phyloP scores from a whole-genome alignment of 2,888 invertebrate genomes.

The Entomobrya multifasciata region DNA sequence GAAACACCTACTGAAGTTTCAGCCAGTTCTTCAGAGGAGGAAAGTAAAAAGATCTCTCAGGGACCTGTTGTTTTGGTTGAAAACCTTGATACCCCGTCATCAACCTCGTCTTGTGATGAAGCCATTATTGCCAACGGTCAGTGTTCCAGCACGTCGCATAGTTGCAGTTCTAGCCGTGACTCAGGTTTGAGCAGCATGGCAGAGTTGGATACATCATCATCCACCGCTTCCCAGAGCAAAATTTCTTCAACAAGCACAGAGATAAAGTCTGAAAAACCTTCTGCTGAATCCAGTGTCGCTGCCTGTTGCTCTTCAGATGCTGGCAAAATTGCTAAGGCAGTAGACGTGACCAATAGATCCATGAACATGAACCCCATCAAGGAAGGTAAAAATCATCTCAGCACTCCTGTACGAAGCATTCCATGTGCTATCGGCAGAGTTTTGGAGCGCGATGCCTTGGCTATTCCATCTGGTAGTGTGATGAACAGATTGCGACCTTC shows the following conservation, averaged over 20 bases:
- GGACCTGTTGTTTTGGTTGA: conserved; percentile 69
- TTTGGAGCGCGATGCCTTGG: conserved; percentile 43
- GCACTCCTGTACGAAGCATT: conserved; percentile 43
- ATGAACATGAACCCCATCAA: neutral
- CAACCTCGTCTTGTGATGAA: conserved; percentile 72
- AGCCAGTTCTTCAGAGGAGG: neutral
- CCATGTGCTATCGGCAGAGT: conserved; percentile 40
- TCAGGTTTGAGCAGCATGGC: conserved; percentile 79
- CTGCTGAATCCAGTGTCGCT: neutral
- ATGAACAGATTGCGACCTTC: conserved; percentile 67
- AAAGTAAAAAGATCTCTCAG: conserved; percentile 55
- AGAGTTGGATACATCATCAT: conserved; percentile 54
- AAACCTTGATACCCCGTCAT: conserved; percentile 71
- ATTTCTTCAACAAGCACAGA: conserved; percentile 48
- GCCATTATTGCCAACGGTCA: conserved; percentile 62
- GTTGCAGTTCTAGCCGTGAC: conserved; percentile 78
- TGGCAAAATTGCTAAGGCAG: conserved; percentile 3
- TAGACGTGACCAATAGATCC: neutral
- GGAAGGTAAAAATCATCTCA: neutral
- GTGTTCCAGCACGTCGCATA: conserved; percentile 65
- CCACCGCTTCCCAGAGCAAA: conserved; percentile 34
- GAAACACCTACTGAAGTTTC: conserved; percentile 20
- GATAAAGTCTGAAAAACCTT: conserved; percentile 63
- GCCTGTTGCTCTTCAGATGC: conserved; percentile 38
- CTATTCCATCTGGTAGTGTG: conserved; percentile 21